Conservation (phyloP, 1,140 invertebrate genomes). For the Amyelois transitella region DNA sequence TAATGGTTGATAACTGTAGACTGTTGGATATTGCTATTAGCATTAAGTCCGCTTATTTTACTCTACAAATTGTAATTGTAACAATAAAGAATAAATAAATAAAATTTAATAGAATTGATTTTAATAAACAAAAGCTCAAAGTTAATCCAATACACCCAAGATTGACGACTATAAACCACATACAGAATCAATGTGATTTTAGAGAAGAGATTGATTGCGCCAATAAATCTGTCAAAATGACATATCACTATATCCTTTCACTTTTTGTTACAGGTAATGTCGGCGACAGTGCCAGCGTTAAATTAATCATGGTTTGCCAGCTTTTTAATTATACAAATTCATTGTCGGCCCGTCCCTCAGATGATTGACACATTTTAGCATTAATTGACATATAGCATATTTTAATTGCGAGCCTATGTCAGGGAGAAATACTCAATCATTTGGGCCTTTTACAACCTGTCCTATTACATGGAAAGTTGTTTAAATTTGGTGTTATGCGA, state of each 20-base stretch:
- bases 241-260: neutral
- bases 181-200: neutral
- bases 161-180: neutral
- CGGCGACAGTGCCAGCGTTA: neutral
- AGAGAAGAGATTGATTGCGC: neutral
- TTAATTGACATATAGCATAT: slow-evolving; percentile 53
- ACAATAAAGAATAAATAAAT: no score
- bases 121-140: no score
- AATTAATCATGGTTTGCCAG: neutral
- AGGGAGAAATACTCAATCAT: neutral
- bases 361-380: slow-evolving; percentile 53
- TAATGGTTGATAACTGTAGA: no score
- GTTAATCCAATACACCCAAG: neutral
- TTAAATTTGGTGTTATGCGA: neutral
- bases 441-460: neutral
- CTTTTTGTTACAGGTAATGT: neutral
- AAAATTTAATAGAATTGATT: no score
- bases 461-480: neutral
- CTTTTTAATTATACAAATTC: neutral
- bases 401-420: slow-evolving; percentile 41
- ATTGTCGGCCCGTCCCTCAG: slow-evolving; percentile 16
- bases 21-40: no score
- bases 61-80: no score
- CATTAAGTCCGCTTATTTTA: no score
- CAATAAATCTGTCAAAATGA: neutral